Conservation (phyloP, 2,113 vertebrate species). For the Lasiurus borealis region DNA sequence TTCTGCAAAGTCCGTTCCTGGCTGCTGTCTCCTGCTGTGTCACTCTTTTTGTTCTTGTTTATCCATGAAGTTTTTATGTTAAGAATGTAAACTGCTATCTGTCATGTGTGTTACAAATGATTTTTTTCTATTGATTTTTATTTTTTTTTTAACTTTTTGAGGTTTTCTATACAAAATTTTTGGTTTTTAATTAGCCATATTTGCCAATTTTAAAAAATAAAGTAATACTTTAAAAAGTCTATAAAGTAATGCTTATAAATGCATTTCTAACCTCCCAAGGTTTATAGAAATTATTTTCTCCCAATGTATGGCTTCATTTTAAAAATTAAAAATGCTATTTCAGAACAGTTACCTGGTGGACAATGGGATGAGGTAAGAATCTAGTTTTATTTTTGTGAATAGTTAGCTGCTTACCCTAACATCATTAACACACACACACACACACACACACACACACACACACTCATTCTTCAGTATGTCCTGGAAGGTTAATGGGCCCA, state of each 20-base stretch:
- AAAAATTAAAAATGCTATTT: neutral
- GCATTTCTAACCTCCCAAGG: neutral
- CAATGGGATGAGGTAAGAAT: neutral
- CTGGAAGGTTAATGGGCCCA: neutral
- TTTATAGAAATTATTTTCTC: neutral
- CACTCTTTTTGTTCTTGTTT: neutral
- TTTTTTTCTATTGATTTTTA: neutral
- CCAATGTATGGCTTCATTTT: neutral
- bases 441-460: rapidly evolving
- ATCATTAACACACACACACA: neutral
- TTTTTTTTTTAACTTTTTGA: neutral
- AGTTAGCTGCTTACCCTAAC: neutral
- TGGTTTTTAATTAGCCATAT: neutral
- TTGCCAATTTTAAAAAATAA: neutral
- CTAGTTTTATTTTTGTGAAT: neutral
- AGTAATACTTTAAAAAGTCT: neutral
- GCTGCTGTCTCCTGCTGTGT: neutral
- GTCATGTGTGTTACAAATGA: neutral
- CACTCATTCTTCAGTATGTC: neutral
- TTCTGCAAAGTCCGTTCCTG: neutral
- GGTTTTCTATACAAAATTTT: neutral
- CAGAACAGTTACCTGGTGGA: neutral
- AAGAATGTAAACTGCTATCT: neutral
- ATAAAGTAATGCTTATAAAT: neutral
- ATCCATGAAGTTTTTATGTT: neutral